A percentile compares a stretch with the other conserved stretches of the same genome.
Conservation (phyloP, 1,140 invertebrate species). For the Riptortus pedestris region DNA sequence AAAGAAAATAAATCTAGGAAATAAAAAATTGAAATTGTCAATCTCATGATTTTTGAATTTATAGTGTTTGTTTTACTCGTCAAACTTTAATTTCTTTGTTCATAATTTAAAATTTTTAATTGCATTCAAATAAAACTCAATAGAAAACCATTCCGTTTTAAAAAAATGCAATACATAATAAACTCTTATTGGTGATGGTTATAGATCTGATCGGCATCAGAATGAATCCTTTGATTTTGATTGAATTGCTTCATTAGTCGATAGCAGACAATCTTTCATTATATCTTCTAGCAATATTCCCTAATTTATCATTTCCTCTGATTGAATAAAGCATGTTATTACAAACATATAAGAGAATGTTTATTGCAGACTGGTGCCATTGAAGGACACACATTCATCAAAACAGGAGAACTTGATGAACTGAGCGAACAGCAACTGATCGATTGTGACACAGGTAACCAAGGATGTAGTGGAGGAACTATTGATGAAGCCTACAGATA, state of each 20-base stretch:
- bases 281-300: background rate
- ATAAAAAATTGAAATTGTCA: too few relatives aligned
- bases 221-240: background rate
- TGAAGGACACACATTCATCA: constrained; percentile 88
- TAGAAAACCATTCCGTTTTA: too few relatives aligned
- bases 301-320: background rate
- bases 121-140: too few relatives aligned
- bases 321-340: too few relatives aligned
- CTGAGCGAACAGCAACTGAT: constrained; percentile 95
- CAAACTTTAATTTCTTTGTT: too few relatives aligned
- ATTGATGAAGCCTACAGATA: constrained; percentile 91
- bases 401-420: constrained; percentile 69
- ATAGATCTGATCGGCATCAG: background rate
- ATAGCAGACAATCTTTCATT: background rate
- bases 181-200: background rate
- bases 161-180: too few relatives aligned
- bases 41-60: too few relatives aligned
- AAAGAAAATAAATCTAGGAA: too few relatives aligned
- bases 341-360: constrained; percentile 29
- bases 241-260: background rate
- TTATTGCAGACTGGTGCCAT: constrained; percentile 70
- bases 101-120: too few relatives aligned
- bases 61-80: too few relatives aligned
- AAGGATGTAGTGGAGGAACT: constrained; percentile 91
- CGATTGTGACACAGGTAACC: constrained; percentile 83